Evolutionary conservation across 2,888 invertebrate species (phyloP).

Genomic region (Liposcelis brunnea): DNA sequence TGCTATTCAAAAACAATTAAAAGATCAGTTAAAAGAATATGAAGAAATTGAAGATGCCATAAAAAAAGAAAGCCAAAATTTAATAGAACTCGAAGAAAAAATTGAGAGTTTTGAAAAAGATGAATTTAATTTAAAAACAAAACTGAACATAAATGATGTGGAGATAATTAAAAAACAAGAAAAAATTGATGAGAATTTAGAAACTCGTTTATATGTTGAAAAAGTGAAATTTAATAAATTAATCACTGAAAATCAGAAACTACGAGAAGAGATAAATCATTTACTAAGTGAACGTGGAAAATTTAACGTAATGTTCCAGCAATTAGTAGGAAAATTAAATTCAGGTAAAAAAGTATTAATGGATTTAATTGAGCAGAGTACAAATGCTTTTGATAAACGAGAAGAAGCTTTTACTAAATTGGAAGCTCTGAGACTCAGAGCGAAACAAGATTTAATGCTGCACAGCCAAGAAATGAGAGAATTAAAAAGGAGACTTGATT

Average conservation of each 20-base stretch:
- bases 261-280: slow-evolving; percentile 1
- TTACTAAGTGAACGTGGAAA: background rate
- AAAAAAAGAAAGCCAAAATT: no score
- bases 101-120: no score
- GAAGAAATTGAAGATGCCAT: no score
- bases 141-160: background rate
- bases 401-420: background rate
- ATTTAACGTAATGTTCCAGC: background rate
- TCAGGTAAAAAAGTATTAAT: slow-evolving; percentile 1
- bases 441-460: background rate
- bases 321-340: background rate
- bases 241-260: background rate
- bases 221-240: background rate
- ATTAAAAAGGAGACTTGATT: background rate
- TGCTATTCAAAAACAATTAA: no score
- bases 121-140: no score
- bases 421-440: background rate
- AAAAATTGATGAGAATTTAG: background rate
- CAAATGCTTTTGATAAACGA: slow-evolving; percentile 1
- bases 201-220: background rate
- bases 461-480: background rate
- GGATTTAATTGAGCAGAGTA: slow-evolving; percentile 5
- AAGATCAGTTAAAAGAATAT: no score
- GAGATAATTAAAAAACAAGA: background rate
- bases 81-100: no score